phyloP scores from a whole-genome alignment of 2,888 invertebrate genomes.

The Andrena chrysosceles region DNA sequence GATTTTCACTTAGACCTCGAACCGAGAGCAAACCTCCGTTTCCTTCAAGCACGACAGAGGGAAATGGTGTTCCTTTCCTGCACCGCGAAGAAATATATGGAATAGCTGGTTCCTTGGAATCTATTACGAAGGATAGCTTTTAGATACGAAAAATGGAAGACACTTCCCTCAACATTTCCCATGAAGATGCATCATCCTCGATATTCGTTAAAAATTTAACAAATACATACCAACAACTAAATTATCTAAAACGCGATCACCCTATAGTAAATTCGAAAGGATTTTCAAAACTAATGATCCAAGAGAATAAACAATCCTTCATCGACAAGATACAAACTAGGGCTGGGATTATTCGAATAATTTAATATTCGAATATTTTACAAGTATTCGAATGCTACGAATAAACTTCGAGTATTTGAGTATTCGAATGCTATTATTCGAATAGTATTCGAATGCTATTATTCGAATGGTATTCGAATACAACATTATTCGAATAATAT shows the following conservation, averaged over 20 bases:
- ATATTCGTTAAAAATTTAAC: background rate
- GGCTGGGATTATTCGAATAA: no score
- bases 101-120: background rate
- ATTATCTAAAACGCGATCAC: constrained; percentile 27
- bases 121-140: background rate
- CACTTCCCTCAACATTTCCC: no score
- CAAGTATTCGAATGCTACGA: no score
- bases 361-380: no score
- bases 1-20: constrained; percentile 50
- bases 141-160: background rate
- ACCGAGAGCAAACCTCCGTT: constrained; percentile 17
- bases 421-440: no score
- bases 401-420: no score
- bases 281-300: no score
- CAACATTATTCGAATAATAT: no score
- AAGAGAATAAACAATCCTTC: no score
- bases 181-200: background rate
- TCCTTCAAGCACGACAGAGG: background rate
- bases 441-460: no score
- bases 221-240: constrained; percentile 7
- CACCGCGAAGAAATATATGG: background rate
- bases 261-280: constrained; percentile 12
- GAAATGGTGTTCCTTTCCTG: background rate
- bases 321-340: no score
- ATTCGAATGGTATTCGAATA: no score